Base-by-base conservation (phyloP, 35 echinoderm and acorn worm genomes). In the Nesometra sesokonis region DNA sequence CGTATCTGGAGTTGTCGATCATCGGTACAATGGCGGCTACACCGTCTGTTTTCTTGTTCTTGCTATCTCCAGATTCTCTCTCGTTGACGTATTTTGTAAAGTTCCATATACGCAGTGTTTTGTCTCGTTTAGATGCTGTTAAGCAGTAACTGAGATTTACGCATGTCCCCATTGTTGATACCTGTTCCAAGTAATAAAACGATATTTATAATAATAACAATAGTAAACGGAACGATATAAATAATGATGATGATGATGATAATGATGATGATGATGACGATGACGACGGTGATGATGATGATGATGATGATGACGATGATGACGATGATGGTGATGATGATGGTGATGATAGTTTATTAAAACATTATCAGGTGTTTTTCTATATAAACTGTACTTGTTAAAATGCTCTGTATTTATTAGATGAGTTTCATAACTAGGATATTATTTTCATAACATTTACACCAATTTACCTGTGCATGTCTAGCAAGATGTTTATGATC, bases 401-500 rank as follows among this genome's bases (percentile, higher is more conserved):
- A n/a, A n/a, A n/a, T n/a, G n/a, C n/a, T n/a, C n/a, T n/a, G n/a
- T n/a, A n/a, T n/a, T n/a, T n/a, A n/a, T n/a, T n/a, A n/a, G n/a
- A n/a, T n/a, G n/a, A n/a, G n/a, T n/a, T n/a, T n/a, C n/a, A n/a
- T n/a, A n/a, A n/a, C n/a, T n/a, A n/a, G n/a, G n/a, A n/a, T n/a
- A n/a, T n/a, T n/a, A n/a, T n/a, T n/a, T n/a, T n/a, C n/a, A n/a
- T n/a, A n/a, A n/a, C n/a, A n/a, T n/a, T n/a, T 43, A 43, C n/a
- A n/a, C 15, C 15, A 43, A 46, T 40, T 47, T 92, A 96, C 95
- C 89, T 98, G 89, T 78, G 95, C 89, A 81, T 98, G 95, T 87
- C 93, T 91, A 21, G 92, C 95, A 47, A 98, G 84, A 80, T 98
- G 95, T 77, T 98, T 98, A 37, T 98, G 95, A 32, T 98, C 95